Base-by-base conservation (phyloP, 2,888 invertebrate genomes). In the Stenichneumon culpator region DNA sequence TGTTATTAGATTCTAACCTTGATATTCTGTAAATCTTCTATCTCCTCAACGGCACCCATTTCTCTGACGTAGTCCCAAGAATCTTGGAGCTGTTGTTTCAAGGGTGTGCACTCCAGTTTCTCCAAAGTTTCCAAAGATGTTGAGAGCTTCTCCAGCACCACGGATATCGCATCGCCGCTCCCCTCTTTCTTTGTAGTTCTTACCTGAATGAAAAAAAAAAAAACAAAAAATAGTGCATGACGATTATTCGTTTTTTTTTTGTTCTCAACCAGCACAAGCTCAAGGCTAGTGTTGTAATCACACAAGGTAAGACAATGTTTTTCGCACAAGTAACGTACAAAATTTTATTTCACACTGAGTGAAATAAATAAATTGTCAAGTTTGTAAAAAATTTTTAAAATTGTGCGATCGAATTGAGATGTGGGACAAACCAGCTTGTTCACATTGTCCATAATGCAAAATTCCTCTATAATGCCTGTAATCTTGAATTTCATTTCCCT, bases 1-100 rank as follows among this genome's bases (percentile, higher is more conserved):
- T 22, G n/a, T 25, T 32, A 28, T 39, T 14, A 0, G 14, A 25
- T 16, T 11, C 4, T 60, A 50, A 93, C 93, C 86, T 93, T 93
- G 28, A 94, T 93, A 84, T 94, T 93, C 86, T 91, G 91, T 72
- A 92, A 90, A 86, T 93, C 93, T 87, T 94, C 93, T 25, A 94
- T 93, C 74, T 92, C 92, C 63, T 90, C 89, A 0, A 90, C 90
- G 60, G 87, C 84, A n/a, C 92, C 91, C 94, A 93, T 94, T 84
- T 93, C 93, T 79, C 88, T 90, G 0, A 94, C 88, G 72, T 93
- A 93, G 9, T 91, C 88, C 54, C 89, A 87, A 73, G 92, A 92
- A 79, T 93, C 92, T 82, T 90, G 89, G 9, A 93, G 85, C 79
- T 90, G 90, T 69, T 92, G 92, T 75, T 92, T 93, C 22, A 93